These are phyloP conservation scores for Megaceryle alcyon DNA, from an alignment of 2,797 vertebrate genomes.

Conservation along the genomic window DNA sequence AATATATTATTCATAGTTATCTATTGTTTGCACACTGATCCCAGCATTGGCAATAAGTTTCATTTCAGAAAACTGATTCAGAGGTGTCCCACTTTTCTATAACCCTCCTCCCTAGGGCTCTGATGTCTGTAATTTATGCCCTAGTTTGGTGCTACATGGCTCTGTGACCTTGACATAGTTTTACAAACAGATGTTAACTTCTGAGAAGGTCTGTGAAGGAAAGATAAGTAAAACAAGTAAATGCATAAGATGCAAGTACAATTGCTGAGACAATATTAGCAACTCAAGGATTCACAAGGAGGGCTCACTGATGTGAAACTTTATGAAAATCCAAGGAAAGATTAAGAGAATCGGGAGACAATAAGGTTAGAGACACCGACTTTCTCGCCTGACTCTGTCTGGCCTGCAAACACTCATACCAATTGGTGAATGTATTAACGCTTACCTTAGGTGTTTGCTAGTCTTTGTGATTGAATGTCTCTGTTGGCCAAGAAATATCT, in stretches of 20 bases:
- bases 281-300: not conserved
- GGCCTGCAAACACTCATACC: not conserved
- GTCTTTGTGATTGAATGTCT: not conserved
- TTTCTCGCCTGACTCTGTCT: not conserved
- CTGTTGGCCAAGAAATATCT: not conserved
- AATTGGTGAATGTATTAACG: rapidly evolving
- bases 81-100: not conserved
- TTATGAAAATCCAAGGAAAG: not conserved
- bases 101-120: not conserved
- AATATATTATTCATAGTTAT: not conserved
- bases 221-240: not conserved
- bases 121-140: not conserved
- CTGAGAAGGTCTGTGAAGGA: not conserved
- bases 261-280: not conserved
- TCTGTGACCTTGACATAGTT: slow-evolving; percentile 2
- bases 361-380: not conserved
- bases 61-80: not conserved
- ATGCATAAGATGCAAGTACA: not conserved
- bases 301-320: not conserved
- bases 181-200: not conserved
- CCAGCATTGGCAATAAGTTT: not conserved
- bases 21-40: not conserved
- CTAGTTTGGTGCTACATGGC: not conserved
- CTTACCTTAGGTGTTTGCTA: not conserved
- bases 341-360: not conserved